These are phyloP conservation scores for Brachirus orientalis DNA, from an alignment of 2,113 vertebrate genomes.

Conservation along the genomic window DNA sequence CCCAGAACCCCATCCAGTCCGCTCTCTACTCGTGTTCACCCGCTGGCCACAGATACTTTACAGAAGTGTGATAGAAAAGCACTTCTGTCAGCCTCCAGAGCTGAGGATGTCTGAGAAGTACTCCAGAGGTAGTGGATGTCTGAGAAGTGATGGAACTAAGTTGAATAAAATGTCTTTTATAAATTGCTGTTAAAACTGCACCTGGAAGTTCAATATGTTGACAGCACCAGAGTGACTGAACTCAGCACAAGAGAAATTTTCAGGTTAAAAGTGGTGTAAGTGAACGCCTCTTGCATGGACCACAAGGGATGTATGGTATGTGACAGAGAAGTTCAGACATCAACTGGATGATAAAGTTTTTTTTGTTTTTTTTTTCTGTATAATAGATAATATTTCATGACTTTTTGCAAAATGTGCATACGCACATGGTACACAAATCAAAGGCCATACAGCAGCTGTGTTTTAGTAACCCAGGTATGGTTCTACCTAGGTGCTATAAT, in stretches of 20 bases:
- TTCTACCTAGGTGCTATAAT: too few species aligned
- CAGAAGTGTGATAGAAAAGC: constrained; percentile 58
- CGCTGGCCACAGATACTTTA: constrained; percentile 36
- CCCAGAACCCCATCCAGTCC: constrained; percentile 25
- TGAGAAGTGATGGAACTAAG: constrained; percentile 63
- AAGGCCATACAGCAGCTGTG: too few species aligned
- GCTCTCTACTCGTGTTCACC: constrained; percentile 18
- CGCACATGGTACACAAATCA: too few species aligned
- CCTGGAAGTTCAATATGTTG: constrained; percentile 46
- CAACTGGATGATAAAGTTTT: constrained; percentile 4
- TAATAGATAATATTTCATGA: too few species aligned
- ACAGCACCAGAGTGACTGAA: constrained; percentile 36
- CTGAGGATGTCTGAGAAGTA: constrained; percentile 47
- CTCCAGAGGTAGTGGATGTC: constrained; percentile 43
- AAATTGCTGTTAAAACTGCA: constrained; percentile 49
- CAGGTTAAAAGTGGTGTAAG: constrained; percentile 5
- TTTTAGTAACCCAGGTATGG: too few species aligned
- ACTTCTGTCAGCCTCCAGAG: constrained; percentile 51
- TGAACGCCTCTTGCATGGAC: background rate
- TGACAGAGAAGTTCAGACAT: constrained; percentile 12
- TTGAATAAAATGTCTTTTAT: constrained; percentile 56
- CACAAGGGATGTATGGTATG: background rate
- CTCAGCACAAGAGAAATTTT: constrained; percentile 42
- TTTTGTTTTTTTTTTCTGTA: too few species aligned
- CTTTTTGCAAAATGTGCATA: too few species aligned